Evolutionary conservation across 2,113 vertebrate genomes (phyloP), one percentile per base, ranked within the genome.

Genomic region (Grantiella picta): DNA sequence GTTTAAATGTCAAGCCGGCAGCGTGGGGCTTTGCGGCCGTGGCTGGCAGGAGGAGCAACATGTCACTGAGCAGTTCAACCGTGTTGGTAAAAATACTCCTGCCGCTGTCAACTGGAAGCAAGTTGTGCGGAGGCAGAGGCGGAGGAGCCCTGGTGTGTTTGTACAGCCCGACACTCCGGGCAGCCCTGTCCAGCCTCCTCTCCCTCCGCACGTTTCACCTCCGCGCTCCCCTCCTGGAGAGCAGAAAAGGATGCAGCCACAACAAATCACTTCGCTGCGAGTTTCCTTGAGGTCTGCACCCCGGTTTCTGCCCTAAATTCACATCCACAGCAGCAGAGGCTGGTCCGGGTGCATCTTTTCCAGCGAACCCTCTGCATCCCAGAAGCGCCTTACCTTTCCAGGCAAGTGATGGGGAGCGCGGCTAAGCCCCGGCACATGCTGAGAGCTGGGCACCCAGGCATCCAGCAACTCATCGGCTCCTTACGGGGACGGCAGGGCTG

Each of bases 401-500:
- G 94, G 96, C 98, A 99, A 97, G 97, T 94, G 95, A 95, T 95
- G 33, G 98, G 98, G 80, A 99, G 98, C 2, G 97, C 88, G 88
- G 98, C 83, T 86, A 99, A 96, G 90, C 98, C 98, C 95, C 97
- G 98, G 95, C 98, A 99, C 99, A 99, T 99, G 94, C 87, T 97
- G 96, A 81, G 60, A 86, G 84, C 61, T 54, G 91, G 71, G 82
- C 40, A 89, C 82, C 52, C 80, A 49, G 69, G 91, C 72, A 90
- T 40, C 95, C 61, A 93, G 88, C 82, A 95, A 59, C 77, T 65
- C 92, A 83, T 96, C 35, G 10, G 24, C 36, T 93, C 4, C 77
- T 86, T 11, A 5, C 3, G 16, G 47, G 16, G 2, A 12, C 3
- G 5, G 19, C 52, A 8, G 21, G 23, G 52, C 40, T 0, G 14